These are phyloP conservation scores for Eufriesea mexicana DNA, from an alignment of 1,140 invertebrate species.

Conservation along the genomic window DNA sequence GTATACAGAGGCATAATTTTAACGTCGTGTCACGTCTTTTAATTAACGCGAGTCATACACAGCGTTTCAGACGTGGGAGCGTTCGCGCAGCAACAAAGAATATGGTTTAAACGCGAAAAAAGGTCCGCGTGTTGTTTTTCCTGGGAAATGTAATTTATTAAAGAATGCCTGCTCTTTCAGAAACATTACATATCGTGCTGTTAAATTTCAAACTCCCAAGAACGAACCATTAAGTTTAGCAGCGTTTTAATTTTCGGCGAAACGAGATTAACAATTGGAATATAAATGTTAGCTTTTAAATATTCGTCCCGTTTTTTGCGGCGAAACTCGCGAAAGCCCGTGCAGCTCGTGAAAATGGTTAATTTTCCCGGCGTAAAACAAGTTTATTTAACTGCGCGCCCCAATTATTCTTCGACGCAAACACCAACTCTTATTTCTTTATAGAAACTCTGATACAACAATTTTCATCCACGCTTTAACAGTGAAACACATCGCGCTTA, in stretches of 20 bases:
- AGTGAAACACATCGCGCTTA: background rate
- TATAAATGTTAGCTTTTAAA: background rate
- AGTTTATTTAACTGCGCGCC: too few relatives aligned
- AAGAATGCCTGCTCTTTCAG: background rate
- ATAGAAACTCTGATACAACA: background rate
- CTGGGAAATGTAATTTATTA: conserved; percentile 4
- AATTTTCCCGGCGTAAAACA: background rate
- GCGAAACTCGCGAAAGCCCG: background rate
- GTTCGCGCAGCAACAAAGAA: background rate
- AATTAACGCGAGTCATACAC: conserved; percentile 20
- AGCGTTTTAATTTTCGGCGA: background rate
- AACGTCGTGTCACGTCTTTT: conserved; percentile 22
- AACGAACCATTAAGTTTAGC: background rate
- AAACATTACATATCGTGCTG: background rate
- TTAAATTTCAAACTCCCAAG: background rate
- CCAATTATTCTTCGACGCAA: background rate
- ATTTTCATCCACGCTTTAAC: background rate
- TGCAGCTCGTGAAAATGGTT: background rate
- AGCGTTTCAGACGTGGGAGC: background rate
- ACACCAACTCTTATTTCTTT: too few relatives aligned
- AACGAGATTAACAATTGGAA: background rate
- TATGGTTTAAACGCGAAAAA: background rate
- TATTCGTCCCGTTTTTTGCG: background rate
- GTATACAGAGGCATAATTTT: conserved; percentile 27
- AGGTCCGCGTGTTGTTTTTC: background rate